Conservation (phyloP, 2,113 vertebrate species). For the Lampris megalopsis region DNA sequence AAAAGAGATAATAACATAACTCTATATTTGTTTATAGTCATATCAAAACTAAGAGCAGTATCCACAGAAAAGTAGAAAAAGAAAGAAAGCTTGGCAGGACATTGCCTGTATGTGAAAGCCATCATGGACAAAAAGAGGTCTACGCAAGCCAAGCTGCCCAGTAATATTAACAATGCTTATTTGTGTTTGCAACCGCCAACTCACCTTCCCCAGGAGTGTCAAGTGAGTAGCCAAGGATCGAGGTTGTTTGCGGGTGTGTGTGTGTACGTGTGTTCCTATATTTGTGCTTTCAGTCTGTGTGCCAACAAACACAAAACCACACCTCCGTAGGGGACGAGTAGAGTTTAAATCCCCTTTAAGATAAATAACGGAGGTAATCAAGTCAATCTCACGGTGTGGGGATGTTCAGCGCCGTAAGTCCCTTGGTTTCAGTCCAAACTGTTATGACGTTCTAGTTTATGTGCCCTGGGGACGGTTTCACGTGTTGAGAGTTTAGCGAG, state of each 20-base stretch:
- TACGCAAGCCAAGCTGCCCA: constrained; percentile 31
- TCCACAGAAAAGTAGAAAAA: constrained; percentile 3
- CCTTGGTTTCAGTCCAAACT: constrained; percentile 19
- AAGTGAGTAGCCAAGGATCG: constrained; percentile 29
- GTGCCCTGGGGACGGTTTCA: constrained; percentile 39
- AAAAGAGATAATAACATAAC: constrained; percentile 62
- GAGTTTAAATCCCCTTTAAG: neutral
- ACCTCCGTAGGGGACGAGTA: constrained; percentile 24
- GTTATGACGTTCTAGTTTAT: constrained; percentile 33
- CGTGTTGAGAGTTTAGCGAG: constrained; percentile 36
- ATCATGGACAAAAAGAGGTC: neutral
- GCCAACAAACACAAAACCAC: constrained; percentile 40
- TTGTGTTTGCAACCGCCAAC: constrained; percentile 46
- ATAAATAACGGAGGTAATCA: constrained; percentile 22
- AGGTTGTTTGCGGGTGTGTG: constrained; percentile 26
- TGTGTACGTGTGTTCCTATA: neutral
- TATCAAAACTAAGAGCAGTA: constrained; percentile 38
- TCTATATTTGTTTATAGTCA: constrained; percentile 63
- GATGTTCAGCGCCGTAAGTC: constrained; percentile 10
- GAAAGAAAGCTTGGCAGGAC: constrained; percentile 36
- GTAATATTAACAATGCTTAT: constrained; percentile 60
- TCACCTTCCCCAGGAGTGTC: constrained; percentile 73
- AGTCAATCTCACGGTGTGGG: constrained; percentile 10
- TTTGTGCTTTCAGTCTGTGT: constrained; percentile 32
- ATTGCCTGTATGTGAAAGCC: constrained; percentile 43